Base-by-base conservation (phyloP, 2,113 vertebrate species). In the Ranitomeya variabilis region DNA sequence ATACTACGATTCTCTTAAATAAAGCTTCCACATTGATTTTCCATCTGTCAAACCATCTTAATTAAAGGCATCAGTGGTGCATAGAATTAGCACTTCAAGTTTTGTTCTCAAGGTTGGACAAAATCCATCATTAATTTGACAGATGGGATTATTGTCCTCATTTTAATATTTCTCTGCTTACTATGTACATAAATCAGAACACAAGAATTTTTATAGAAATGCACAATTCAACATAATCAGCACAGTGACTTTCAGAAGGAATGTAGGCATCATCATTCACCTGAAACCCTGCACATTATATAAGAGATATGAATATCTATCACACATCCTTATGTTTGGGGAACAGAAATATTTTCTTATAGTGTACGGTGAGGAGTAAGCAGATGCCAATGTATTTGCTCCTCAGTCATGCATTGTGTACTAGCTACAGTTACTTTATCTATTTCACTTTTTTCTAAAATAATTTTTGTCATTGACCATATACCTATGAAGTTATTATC, bases 11-110 rank as follows among this genome's bases (percentile, higher is more conserved):
- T 80, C 64, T 92, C 94, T 93, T 90, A 93, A 94, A 93, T 91
- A 94, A 94, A 94, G 93, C 91, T 89, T 21, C 83, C 84, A 91
- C 76, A 67, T 91, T 91, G 90, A 94, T 94, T 92, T 93, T 91
- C 93, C 93, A 94, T 95, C 93, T 95, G 94, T 92, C 91, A 93
- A 94, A 92, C 31, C 54, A 57, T 71, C 89, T 91, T 90, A 92
- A 95, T 94, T 94, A 94, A 94, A 93, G 85, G 87, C 80, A 91
- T 67, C 74, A 71, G 89, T 85, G 90, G 85, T 0, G 66, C 91
- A 92, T 85, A 91, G 91, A 93, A 92, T 85, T 91, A 93, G 88
- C 93, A 91, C 90, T 89, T 92, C 71, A 90, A 86, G 89, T 90
- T 93, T 93, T 85, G 77, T 92, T 93, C 93, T 90, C 89, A 90